These are phyloP conservation scores for Tetragonisca angustula DNA, from an alignment of 2,888 invertebrate genomes.

Conservation along the genomic window DNA sequence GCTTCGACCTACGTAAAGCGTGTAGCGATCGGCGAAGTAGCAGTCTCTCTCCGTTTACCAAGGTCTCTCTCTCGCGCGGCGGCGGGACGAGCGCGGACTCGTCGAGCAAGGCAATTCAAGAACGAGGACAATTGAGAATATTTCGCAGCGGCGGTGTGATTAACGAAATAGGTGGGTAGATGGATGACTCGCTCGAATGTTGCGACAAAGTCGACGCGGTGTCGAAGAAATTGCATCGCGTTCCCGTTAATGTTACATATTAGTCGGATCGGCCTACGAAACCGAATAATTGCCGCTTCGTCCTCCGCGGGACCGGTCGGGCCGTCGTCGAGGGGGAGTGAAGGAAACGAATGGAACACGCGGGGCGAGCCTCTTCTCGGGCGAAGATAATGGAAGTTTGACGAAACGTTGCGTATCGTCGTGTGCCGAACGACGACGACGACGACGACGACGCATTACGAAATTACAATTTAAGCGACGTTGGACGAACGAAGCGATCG, in stretches of 20 bases:
- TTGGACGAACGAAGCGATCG: conserved; percentile 14
- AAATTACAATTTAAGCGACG: conserved; percentile 55
- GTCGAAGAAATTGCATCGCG: conserved; percentile 48
- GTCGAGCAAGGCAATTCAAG: background rate
- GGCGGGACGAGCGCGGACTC: too few relatives aligned
- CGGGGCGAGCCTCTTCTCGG: background rate
- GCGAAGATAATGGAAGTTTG: conserved; percentile 47
- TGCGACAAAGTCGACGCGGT: conserved; percentile 1
- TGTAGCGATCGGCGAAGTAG: too few relatives aligned
- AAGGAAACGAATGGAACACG: conserved; percentile 24
- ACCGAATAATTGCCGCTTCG: conserved; percentile 55
- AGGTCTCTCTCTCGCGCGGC: too few relatives aligned
- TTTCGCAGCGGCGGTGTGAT: conserved; percentile 6
- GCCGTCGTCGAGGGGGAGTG: background rate
- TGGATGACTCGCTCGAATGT: background rate
- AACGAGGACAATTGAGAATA: conserved; percentile 17
- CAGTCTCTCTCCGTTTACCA: too few relatives aligned
- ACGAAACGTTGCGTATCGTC: conserved; percentile 38
- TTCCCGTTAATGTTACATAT: conserved; percentile 51
- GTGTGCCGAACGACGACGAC: background rate
- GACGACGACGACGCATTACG: conserved; percentile 40
- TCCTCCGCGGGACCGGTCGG: background rate
- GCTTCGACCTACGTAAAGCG: too few relatives aligned
- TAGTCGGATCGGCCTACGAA: conserved; percentile 48
- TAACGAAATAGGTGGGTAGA: background rate